phyloP scores from a whole-genome alignment of 2,797 vertebrate genomes.

The Chaunax sp. region DNA sequence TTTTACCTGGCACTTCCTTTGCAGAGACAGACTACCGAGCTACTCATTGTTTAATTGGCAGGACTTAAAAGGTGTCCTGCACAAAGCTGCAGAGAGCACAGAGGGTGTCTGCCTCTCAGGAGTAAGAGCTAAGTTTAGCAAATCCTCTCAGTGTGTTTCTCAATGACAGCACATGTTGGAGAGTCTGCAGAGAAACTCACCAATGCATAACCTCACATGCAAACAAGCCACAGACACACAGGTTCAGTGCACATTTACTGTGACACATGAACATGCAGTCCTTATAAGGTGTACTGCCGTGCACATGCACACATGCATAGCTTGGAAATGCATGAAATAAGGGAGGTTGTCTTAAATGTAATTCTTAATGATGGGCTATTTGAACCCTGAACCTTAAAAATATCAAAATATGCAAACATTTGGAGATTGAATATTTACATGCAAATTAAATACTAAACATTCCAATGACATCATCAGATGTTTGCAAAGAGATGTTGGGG shows the following conservation, averaged over 20 bases:
- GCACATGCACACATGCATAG: slow-evolving; percentile 16
- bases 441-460: not conserved
- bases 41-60: slow-evolving; percentile 64
- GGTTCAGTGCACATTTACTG: slow-evolving; percentile 10
- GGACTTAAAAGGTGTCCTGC: slow-evolving; percentile 67
- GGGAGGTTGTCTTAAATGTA: too few relatives aligned
- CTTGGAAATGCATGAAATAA: slow-evolving; percentile 1
- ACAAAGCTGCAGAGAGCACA: slow-evolving; percentile 66
- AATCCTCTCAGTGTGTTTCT: slow-evolving; percentile 81
- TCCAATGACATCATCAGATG: too few relatives aligned
- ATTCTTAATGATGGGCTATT: too few relatives aligned
- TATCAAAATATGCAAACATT: too few relatives aligned
- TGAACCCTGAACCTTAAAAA: too few relatives aligned
- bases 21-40: slow-evolving; percentile 32
- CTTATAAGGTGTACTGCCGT: not conserved
- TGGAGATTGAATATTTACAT: not conserved
- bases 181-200: slow-evolving; percentile 64
- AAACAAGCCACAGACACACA: slow-evolving; percentile 36
- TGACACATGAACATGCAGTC: slow-evolving; percentile 5
- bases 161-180: slow-evolving; percentile 79
- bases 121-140: slow-evolving; percentile 82
- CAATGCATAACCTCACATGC: slow-evolving; percentile 55
- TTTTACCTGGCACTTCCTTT: slow-evolving; percentile 1
- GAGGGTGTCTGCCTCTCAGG: slow-evolving; percentile 68
- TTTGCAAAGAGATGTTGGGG: too few relatives aligned